Evolutionary conservation across 2,888 invertebrate genomes (phyloP).

Genomic region (Volucella inanis): DNA sequence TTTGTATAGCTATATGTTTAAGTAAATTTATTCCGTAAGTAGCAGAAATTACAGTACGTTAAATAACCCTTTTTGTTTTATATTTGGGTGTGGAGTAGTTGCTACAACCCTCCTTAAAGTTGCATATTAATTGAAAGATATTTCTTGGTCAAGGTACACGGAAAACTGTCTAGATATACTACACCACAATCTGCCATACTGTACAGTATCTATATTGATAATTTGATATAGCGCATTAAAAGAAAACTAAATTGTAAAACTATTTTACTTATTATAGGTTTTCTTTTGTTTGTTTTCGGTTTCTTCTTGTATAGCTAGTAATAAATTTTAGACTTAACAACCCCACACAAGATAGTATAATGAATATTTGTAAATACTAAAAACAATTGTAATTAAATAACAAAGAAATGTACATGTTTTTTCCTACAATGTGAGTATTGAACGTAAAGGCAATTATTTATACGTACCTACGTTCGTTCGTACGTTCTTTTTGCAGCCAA

Average conservation of each 20-base stretch:
- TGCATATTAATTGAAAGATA: constrained; percentile 37
- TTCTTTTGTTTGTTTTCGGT: constrained; percentile 73
- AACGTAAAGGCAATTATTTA: constrained; percentile 28
- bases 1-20: constrained; percentile 63
- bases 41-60: constrained; percentile 71
- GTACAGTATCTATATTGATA: constrained; percentile 66
- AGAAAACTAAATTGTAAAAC: constrained; percentile 51
- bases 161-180: constrained; percentile 42
- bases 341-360: constrained; percentile 59
- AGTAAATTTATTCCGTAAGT: constrained; percentile 67
- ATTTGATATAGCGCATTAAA: constrained; percentile 25
- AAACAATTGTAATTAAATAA: constrained; percentile 46
- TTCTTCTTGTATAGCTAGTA: constrained; percentile 80
- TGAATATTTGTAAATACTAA: constrained; percentile 70
- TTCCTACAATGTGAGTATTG: constrained; percentile 37
- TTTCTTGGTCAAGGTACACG: constrained; percentile 51
- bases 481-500: constrained; percentile 66
- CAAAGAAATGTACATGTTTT: constrained; percentile 40
- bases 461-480: constrained; percentile 13
- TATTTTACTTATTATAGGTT: constrained; percentile 6
- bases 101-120: constrained; percentile 16
- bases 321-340: constrained; percentile 75
- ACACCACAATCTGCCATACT: constrained; percentile 72
- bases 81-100: constrained; percentile 11
- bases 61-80: constrained; percentile 42